Conservation (phyloP, 1,140 invertebrate genomes). For the Zaprionus nigranus region DNA sequence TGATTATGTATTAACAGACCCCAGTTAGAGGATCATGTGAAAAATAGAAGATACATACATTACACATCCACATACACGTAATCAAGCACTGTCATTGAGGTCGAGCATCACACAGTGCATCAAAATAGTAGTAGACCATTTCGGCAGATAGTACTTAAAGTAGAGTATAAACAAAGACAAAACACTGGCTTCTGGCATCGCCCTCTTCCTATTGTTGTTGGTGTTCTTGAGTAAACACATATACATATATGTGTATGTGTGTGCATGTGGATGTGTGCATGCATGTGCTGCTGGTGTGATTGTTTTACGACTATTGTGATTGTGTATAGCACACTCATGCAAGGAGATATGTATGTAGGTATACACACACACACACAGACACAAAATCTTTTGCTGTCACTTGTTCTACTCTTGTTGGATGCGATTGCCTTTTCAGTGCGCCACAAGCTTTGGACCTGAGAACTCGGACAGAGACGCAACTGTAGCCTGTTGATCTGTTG, state of each 20-base stretch:
- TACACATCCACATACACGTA: too few relatives aligned
- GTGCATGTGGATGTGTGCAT: conserved; percentile 1
- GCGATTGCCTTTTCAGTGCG: conserved; percentile 44
- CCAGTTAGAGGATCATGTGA: neutral
- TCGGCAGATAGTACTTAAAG: conserved; percentile 12
- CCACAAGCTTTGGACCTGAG: conserved; percentile 37
- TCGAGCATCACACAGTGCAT: neutral
- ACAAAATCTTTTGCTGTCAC: conserved; percentile 42
- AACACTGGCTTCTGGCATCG: conserved; percentile 23
- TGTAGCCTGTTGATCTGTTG: conserved; percentile 1
- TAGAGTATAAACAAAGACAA: conserved; percentile 41
- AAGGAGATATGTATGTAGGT: conserved; percentile 2
- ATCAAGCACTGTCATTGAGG: neutral
- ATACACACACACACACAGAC: conserved; percentile 14
- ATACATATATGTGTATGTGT: neutral
- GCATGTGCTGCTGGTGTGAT: conserved; percentile 9
- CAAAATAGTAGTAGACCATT: conserved; percentile 10
- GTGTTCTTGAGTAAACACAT: conserved; percentile 10
- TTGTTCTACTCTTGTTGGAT: conserved; percentile 33
- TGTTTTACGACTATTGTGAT: conserved; percentile 20
- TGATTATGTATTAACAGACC: neutral
- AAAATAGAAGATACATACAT: neutral
- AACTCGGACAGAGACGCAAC: conserved; percentile 8
- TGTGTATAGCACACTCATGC: neutral
- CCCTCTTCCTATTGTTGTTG: conserved; percentile 26